These are phyloP conservation scores for Leistus spinibarbis DNA, from an alignment of 2,888 invertebrate genomes.

Conservation along the genomic window DNA sequence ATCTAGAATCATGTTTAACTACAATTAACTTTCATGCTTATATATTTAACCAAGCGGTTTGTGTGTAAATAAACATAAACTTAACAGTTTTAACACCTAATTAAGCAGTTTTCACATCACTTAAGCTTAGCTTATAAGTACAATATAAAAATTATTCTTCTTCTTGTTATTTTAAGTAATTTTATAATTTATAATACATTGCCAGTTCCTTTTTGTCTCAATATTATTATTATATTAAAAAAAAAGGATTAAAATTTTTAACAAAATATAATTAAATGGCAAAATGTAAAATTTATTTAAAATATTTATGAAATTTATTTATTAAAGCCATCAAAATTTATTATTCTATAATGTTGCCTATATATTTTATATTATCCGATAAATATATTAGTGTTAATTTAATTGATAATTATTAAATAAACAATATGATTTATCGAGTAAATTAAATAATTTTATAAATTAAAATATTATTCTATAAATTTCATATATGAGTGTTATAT, in stretches of 20 bases:
- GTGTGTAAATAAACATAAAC: constrained; percentile 7
- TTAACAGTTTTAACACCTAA: constrained; percentile 25
- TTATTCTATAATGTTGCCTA: neutral
- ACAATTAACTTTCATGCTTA: neutral
- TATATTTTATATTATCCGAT: neutral
- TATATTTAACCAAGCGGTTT: neutral
- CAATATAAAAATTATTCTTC: too few species aligned
- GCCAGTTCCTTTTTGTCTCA: too few species aligned
- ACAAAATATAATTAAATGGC: neutral
- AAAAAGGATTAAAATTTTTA: too few species aligned
- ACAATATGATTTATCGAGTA: neutral
- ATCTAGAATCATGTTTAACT: neutral
- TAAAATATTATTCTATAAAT: neutral
- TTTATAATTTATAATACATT: too few species aligned
- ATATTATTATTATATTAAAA: too few species aligned
- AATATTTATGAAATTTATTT: neutral
- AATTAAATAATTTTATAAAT: neutral
- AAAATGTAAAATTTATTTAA: neutral
- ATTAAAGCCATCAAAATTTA: neutral
- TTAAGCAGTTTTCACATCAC: constrained; percentile 23
- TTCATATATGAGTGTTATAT: neutral
- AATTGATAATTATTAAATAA: neutral
- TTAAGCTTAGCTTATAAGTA: neutral
- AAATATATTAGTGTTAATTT: neutral
- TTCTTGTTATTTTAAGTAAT: too few species aligned